A percentile compares a stretch with the other conserved stretches of the same genome.
These are phyloP conservation scores for Tortricodes alternella DNA, from an alignment of 2,888 invertebrate species.

Conservation along the genomic window DNA sequence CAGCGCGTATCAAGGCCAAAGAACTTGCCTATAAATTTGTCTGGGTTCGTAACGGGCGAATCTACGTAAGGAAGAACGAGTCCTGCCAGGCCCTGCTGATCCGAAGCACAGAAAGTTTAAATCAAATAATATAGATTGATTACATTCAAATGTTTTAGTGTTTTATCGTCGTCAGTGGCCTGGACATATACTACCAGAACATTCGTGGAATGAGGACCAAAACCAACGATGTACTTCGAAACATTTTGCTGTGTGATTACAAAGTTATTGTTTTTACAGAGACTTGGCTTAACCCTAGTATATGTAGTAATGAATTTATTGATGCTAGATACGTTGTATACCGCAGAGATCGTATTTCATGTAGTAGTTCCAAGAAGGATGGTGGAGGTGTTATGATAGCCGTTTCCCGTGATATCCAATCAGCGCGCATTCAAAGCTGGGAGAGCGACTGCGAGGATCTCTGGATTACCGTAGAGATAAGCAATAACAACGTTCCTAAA, in stretches of 20 bases:
- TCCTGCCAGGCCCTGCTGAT: not conserved
- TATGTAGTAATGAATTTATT: not conserved
- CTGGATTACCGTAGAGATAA: not conserved
- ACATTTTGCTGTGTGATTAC: not conserved
- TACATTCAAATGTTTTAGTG: not conserved
- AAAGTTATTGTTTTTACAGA: constrained; percentile 8
- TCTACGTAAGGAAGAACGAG: constrained; percentile 21
- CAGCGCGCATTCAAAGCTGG: not conserved
- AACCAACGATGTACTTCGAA: not conserved
- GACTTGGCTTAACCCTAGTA: constrained; percentile 1
- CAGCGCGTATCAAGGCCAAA: constrained; percentile 35
- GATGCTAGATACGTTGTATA: constrained; percentile 5
- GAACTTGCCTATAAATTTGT: constrained; percentile 38
- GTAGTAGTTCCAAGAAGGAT: not conserved
- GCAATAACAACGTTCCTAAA: not conserved
- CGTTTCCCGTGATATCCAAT: not conserved
- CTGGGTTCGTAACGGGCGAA: constrained; percentile 39
- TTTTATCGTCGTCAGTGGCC: not conserved
- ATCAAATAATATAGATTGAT: no score
- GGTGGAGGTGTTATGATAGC: constrained; percentile 8
- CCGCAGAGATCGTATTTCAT: not conserved
- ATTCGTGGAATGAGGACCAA: constrained; percentile 2
- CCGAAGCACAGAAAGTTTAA: not conserved
- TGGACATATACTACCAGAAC: constrained; percentile 10
- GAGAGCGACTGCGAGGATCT: not conserved